Evolutionary conservation across 1,140 invertebrate species (phyloP), one percentile per base, ranked within the genome.

Genomic region (Drosophila funebris): DNA sequence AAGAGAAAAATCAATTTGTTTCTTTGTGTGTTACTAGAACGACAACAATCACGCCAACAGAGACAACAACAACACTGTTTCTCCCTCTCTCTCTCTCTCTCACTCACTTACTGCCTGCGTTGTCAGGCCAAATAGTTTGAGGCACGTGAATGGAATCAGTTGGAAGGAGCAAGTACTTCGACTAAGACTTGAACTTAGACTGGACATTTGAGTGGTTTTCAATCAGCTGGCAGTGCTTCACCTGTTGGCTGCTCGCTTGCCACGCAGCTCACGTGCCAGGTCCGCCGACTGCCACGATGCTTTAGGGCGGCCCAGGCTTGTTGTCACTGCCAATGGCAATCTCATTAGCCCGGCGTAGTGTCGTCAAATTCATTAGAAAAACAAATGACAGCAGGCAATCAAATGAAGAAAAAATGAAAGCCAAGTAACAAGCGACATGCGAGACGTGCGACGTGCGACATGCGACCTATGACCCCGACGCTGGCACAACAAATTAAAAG

Each of bases 401-500:
- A 62, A 46, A 70, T 54, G 46, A 62, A 62, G 44, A 31, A 31
- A 61, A 53, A 52, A 33, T 18, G 14, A 3, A 31, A 54, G 61
- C 52, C 69, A 61, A 72, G 27, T 22, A 60, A 53, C 62, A 57
- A 41, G 24, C 31, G 53, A 66, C 50, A 58, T 57, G 74, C 73
- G 69, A 62, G 58, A 3, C 22, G 22, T 50, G 60, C 72, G 53
- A 29, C 62, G 31, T 48, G 54, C 41, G 44, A 58, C 64, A 54
- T 56, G 52, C 52, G 68, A 57, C 68, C 61, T 71, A 41, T 71
- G 61, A 71, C 33, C 61, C 22, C 31, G 43, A 13, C 18, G 61
- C 44, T 48, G 61, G 62, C 83, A 85, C 83, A 85, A 85, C 83
- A 85, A 85, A 85, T 87, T 87, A 85, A 85, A 88, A 78, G 71